Evolutionary conservation across 2,888 invertebrate species (phyloP).

Genomic region (Cantharis flavilabris): DNA sequence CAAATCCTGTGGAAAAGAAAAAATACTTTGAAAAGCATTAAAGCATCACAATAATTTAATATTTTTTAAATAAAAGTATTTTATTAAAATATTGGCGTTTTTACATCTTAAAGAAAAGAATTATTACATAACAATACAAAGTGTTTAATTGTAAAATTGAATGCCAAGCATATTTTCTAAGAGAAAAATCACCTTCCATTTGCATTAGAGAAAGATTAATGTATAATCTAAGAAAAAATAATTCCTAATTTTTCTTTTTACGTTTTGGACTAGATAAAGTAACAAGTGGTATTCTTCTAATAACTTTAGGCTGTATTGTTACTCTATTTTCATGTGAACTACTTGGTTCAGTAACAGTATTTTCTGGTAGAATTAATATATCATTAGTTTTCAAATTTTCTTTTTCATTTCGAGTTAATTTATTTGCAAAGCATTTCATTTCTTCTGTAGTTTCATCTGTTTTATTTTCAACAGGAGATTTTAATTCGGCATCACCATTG

Average conservation of each 20-base stretch:
- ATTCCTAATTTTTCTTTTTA: slow-evolving; percentile 54
- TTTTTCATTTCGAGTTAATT: neutral
- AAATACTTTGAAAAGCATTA: slow-evolving; percentile 76
- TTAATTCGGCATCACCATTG: neutral
- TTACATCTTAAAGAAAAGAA: neutral
- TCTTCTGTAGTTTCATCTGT: neutral
- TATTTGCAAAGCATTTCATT: neutral
- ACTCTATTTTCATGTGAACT: slow-evolving; percentile 1
- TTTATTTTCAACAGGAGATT: neutral
- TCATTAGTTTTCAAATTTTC: neutral
- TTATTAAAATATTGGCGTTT: neutral
- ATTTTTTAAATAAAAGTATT: neutral
- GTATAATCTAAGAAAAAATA: slow-evolving; percentile 13
- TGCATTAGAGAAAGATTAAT: slow-evolving; percentile 8
- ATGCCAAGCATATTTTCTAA: neutral
- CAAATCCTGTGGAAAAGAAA: slow-evolving; percentile 78
- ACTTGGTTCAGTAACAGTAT: neutral
- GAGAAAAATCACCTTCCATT: neutral
- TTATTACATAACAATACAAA: neutral
- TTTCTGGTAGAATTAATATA: neutral
- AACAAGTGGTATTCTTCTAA: slow-evolving; percentile 72
- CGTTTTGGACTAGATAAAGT: slow-evolving; percentile 80
- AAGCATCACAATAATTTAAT: slow-evolving; percentile 25
- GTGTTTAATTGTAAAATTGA: neutral
- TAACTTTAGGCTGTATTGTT: slow-evolving; percentile 60